These are phyloP conservation scores for Lepetodrilus schrolli DNA, from an alignment of 2,888 invertebrate genomes.

Conservation along the genomic window DNA sequence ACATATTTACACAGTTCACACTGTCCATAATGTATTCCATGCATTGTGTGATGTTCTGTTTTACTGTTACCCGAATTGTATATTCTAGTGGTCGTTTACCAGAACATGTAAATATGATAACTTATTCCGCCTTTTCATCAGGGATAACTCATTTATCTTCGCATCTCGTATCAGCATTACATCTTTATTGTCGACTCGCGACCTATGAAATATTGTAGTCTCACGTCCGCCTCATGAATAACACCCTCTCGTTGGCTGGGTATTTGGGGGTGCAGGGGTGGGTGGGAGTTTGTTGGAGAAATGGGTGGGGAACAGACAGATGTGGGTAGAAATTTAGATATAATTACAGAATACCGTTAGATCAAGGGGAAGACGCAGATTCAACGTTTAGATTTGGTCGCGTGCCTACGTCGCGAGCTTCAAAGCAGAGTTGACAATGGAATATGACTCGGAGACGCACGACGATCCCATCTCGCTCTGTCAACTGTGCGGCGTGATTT, in stretches of 20 bases:
- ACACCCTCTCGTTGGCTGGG: no score
- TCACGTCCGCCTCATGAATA: background rate
- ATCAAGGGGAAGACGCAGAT: background rate
- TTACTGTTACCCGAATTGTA: no score
- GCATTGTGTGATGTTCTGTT: no score
- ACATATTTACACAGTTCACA: no score
- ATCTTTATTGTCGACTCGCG: background rate
- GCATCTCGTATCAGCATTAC: no score
- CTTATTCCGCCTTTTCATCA: no score
- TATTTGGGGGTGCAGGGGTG: background rate
- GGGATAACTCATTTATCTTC: no score
- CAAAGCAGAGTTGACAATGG: background rate
- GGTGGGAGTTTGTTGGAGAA: background rate
- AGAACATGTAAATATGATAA: no score
- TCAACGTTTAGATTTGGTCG: background rate
- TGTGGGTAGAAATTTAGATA: background rate
- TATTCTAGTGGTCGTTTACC: no score
- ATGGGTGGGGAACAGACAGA: background rate
- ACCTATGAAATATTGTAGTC: background rate
- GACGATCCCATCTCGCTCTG: background rate
- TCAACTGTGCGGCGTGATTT: slow-evolving; percentile 18
- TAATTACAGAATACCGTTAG: slow-evolving; percentile 10
- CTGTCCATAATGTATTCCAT: no score
- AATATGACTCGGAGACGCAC: slow-evolving; percentile 10
- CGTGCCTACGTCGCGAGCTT: background rate